phyloP scores from a whole-genome alignment of 2,888 invertebrate genomes.

The Diaprepes abbreviatus region DNA sequence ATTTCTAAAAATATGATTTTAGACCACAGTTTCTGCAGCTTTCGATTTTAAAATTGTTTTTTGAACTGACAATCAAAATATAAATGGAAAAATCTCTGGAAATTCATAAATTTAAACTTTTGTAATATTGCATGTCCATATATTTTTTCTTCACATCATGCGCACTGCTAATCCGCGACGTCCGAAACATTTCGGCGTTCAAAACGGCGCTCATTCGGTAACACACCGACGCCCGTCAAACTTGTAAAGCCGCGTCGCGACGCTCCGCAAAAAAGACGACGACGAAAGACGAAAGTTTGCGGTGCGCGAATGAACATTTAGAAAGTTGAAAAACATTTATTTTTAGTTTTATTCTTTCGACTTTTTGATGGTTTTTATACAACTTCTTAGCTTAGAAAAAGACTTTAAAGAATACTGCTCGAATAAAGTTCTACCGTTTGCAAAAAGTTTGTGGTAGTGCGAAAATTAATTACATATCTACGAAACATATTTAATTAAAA shows the following conservation, averaged over 20 bases:
- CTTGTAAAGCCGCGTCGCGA: conserved; percentile 35
- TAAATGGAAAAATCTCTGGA: too few relatives aligned
- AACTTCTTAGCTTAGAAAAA: too few relatives aligned
- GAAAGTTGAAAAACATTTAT: neutral
- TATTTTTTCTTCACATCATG: conserved; percentile 35
- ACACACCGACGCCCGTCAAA: conserved; percentile 44
- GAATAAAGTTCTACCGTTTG: too few relatives aligned
- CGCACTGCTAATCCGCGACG: conserved; percentile 38
- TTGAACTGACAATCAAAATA: too few relatives aligned
- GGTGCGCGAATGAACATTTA: conserved; percentile 19
- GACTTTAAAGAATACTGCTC: neutral
- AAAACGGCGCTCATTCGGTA: conserved; percentile 49
- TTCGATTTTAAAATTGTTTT: too few relatives aligned
- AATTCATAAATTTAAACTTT: neutral
- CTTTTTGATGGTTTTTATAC: neutral
- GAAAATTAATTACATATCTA: conserved; percentile 5
- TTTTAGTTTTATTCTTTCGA: conserved; percentile 2
- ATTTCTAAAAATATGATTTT: too few relatives aligned
- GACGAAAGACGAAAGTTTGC: conserved; percentile 29
- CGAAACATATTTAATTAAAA: neutral
- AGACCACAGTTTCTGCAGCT: too few relatives aligned
- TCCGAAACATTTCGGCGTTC: conserved; percentile 27
- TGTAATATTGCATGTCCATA: neutral
- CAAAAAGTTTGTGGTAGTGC: neutral
- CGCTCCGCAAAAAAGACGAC: conserved; percentile 14